Percentiles rank a stretch among this genome's conserved stretches.
phyloP scores from a whole-genome alignment of 2,113 vertebrate species.

The Prinia subflava region DNA sequence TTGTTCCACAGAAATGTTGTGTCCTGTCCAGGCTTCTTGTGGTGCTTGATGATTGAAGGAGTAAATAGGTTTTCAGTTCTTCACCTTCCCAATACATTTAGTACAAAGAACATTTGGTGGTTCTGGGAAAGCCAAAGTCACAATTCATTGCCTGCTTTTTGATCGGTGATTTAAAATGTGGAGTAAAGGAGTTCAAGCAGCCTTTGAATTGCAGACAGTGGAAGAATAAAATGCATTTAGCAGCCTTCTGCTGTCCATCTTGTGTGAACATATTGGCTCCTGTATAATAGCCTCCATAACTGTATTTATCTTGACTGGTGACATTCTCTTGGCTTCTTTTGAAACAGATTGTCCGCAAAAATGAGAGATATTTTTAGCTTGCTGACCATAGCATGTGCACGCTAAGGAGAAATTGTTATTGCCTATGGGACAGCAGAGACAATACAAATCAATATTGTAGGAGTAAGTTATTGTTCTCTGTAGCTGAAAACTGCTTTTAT shows the following conservation, averaged over 20 bases:
- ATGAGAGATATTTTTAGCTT: neutral
- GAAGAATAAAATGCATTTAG: neutral
- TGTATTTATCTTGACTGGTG: neutral
- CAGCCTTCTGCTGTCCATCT: neutral
- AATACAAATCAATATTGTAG: neutral
- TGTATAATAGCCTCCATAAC: neutral
- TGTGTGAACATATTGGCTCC: neutral
- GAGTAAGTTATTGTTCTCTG: neutral
- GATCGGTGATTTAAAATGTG: neutral
- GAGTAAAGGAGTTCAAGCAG: neutral
- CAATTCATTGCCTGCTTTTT: neutral
- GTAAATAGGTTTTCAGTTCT: neutral
- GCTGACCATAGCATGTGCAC: neutral
- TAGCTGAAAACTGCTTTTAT: neutral
- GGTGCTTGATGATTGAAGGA: neutral
- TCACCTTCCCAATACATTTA: neutral
- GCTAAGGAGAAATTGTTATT: neutral
- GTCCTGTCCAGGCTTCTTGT: neutral
- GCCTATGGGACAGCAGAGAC: neutral
- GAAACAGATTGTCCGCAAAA: neutral
- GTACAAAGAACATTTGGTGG: neutral
- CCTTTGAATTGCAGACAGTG: neutral
- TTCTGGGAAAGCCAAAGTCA: neutral
- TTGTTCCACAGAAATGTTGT: neutral
- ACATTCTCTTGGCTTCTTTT: neutral